phyloP scores from a whole-genome alignment of 2,113 vertebrate genomes.

The Rhinolophus ferrumequinum region DNA sequence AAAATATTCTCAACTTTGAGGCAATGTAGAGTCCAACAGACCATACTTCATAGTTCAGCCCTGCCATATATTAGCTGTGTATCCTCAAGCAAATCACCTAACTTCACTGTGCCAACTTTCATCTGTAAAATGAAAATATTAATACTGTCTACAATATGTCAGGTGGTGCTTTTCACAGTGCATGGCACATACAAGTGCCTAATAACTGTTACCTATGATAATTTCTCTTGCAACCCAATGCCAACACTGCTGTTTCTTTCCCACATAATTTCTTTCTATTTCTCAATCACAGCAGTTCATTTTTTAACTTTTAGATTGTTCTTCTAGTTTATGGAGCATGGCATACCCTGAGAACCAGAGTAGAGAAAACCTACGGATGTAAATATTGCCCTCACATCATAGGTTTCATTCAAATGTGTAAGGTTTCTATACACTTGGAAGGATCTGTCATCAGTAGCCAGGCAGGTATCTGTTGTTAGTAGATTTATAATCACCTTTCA shows the following conservation, averaged over 20 bases:
- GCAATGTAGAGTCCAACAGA: not conserved
- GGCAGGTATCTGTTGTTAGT: not conserved
- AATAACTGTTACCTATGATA: not conserved
- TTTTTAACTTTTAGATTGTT: conserved; percentile 33
- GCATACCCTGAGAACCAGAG: not conserved
- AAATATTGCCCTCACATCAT: not conserved
- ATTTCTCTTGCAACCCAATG: not conserved
- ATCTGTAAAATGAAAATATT: conserved; percentile 23
- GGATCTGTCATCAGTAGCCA: not conserved
- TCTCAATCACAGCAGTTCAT: not conserved
- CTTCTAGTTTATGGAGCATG: not conserved
- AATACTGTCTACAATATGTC: not conserved
- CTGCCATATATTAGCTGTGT: not conserved
- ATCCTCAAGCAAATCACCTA: conserved; percentile 36
- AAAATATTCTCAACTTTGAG: conserved; percentile 32
- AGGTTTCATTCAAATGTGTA: not conserved
- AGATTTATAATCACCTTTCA: not conserved
- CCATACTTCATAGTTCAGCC: not conserved
- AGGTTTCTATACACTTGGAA: not conserved
- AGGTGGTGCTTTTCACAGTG: not conserved
- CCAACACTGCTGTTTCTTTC: not conserved
- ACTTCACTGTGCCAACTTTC: not conserved
- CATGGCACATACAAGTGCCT: not conserved
- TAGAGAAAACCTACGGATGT: not conserved
- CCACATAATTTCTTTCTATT: not conserved